Conservation (phyloP, 2,797 vertebrate species). For the Epinephelus awoara region DNA sequence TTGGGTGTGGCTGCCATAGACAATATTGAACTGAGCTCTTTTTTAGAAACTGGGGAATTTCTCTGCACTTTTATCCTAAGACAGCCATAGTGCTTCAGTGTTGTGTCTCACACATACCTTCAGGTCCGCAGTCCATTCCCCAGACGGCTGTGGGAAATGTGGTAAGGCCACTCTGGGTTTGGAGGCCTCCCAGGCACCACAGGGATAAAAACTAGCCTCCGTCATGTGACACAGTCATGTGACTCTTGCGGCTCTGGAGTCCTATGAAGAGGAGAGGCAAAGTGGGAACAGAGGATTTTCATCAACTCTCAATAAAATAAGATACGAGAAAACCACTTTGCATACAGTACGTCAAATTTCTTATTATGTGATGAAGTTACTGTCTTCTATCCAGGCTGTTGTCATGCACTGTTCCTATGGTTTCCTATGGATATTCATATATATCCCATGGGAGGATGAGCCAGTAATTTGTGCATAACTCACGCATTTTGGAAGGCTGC, state of each 20-base stretch:
- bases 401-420: too few relatives aligned
- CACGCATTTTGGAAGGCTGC: too few relatives aligned
- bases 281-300: conserved; percentile 8
- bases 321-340: not conserved
- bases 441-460: too few relatives aligned
- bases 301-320: conserved; percentile 7
- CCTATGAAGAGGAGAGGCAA: conserved; percentile 12
- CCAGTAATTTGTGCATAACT: too few relatives aligned
- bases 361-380: not conserved
- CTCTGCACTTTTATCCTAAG: conserved; percentile 75
- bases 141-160: conserved; percentile 82
- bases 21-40: conserved; percentile 71
- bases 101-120: conserved; percentile 83
- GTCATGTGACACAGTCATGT: conserved; percentile 78
- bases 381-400: not conserved
- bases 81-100: conserved; percentile 73
- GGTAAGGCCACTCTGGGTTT: conserved; percentile 85
- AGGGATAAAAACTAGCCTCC: conserved; percentile 64
- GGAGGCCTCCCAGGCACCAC: conserved; percentile 80
- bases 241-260: conserved; percentile 48
- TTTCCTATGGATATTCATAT: too few relatives aligned
- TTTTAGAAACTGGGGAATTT: conserved; percentile 82
- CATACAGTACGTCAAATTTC: not conserved
- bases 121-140: conserved; percentile 81
- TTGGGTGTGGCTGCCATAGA: conserved; percentile 75